These are phyloP conservation scores for Drosophila seguyi DNA, from an alignment of 1,140 invertebrate species.

Conservation along the genomic window DNA sequence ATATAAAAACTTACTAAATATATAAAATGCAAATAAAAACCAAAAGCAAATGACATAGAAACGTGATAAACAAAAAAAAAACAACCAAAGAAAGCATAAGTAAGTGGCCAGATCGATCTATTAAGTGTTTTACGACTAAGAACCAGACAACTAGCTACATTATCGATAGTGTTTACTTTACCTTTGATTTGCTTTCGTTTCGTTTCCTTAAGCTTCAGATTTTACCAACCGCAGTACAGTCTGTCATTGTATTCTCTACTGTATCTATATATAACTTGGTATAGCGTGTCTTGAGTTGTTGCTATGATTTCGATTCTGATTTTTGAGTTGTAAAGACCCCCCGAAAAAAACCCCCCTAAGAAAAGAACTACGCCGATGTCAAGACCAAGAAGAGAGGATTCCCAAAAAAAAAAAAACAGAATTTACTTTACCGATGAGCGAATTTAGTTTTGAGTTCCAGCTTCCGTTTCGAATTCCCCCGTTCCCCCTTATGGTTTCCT, in stretches of 20 bases:
- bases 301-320: constrained; percentile 55
- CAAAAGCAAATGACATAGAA: constrained; percentile 50
- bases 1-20: constrained; percentile 50
- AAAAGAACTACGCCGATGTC: constrained; percentile 37
- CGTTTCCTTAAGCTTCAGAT: constrained; percentile 46
- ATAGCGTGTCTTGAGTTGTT: constrained; percentile 74
- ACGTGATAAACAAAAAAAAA: constrained; percentile 44
- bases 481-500: constrained; percentile 14
- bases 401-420: neutral
- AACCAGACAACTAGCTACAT: constrained; percentile 46
- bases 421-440: constrained; percentile 16
- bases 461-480: constrained; percentile 5
- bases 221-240: constrained; percentile 21
- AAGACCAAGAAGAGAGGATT: constrained; percentile 33
- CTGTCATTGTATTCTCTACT: constrained; percentile 30
- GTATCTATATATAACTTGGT: constrained; percentile 38
- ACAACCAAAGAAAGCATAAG: constrained; percentile 11
- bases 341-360: neutral
- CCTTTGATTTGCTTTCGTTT: constrained; percentile 71
- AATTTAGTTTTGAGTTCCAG: constrained; percentile 27
- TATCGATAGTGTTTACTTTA: constrained; percentile 57
- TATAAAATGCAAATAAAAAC: constrained; percentile 44
- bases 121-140: constrained; percentile 36
- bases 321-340: constrained; percentile 11
- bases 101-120: constrained; percentile 41